A percentile compares a stretch with the other conserved stretches of the same genome.
phyloP scores from a whole-genome alignment of 1,140 invertebrate genomes.

The Drosophila tani region DNA sequence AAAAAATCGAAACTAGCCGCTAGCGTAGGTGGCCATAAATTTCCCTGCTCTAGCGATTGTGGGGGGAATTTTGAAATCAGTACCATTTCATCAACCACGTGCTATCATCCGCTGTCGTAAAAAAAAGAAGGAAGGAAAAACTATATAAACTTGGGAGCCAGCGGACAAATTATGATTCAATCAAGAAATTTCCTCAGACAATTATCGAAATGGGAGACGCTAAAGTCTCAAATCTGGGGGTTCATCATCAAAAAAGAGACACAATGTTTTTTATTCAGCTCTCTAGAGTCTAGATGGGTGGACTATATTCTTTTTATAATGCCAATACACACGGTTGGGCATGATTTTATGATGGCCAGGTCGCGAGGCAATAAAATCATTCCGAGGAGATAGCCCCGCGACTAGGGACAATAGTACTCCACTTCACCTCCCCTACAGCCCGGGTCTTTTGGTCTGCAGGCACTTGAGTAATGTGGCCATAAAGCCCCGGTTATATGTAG shows the following conservation, averaged over 20 bases:
- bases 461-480: slow-evolving; percentile 81
- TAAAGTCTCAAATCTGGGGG: slow-evolving; percentile 42
- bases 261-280: slow-evolving; percentile 29
- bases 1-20: slow-evolving; percentile 47
- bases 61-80: slow-evolving; percentile 78
- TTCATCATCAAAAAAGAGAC: slow-evolving; percentile 49
- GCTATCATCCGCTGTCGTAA: slow-evolving; percentile 66
- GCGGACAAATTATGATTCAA: slow-evolving; percentile 74
- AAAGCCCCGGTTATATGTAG: slow-evolving; percentile 57
- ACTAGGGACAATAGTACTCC: slow-evolving; percentile 25
- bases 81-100: slow-evolving; percentile 73
- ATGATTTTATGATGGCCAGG: slow-evolving; percentile 75
- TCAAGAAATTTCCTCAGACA: slow-evolving; percentile 73
- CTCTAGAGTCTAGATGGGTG: slow-evolving; percentile 32
- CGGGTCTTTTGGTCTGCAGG: slow-evolving; percentile 46
- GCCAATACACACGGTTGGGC: slow-evolving; percentile 68
- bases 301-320: slow-evolving; percentile 72
- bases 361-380: slow-evolving; percentile 70
- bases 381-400: slow-evolving; percentile 37
- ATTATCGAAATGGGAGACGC: slow-evolving; percentile 69
- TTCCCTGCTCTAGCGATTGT: slow-evolving; percentile 33
- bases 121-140: slow-evolving; percentile 19
- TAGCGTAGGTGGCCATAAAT: slow-evolving; percentile 69
- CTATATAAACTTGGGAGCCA: not conserved
- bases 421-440: not conserved